Conservation (phyloP, 2,888 invertebrate species). For the Baronia brevicornis region DNA sequence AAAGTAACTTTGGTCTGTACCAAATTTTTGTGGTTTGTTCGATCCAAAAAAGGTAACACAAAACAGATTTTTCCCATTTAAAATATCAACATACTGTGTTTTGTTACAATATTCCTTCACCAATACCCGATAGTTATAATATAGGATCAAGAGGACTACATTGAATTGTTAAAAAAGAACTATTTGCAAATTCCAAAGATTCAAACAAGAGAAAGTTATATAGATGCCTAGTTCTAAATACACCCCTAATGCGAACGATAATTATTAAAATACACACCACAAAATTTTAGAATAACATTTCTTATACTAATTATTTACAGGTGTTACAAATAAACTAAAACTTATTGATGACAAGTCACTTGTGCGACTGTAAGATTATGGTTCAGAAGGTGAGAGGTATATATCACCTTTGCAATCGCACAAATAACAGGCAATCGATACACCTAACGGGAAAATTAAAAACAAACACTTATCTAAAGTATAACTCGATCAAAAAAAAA, state of each 20-base stretch:
- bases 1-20: too few species aligned
- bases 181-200: conserved; percentile 35
- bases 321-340: conserved; percentile 32
- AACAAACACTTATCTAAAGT: conserved; percentile 11
- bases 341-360: conserved; percentile 24
- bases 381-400: too few species aligned
- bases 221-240: conserved; percentile 33
- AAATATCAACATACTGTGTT: too few species aligned
- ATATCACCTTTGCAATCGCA: too few species aligned
- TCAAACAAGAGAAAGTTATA: conserved; percentile 45
- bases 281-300: conserved; percentile 44
- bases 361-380: conserved; percentile 7
- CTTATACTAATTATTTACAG: conserved; percentile 48
- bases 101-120: conserved; percentile 20
- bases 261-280: conserved; percentile 45
- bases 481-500: conserved; percentile 6
- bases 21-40: too few species aligned
- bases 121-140: conserved; percentile 22
- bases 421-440: neutral
- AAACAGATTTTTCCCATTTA: too few species aligned
- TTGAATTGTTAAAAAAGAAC: conserved; percentile 38
- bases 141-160: conserved; percentile 32
- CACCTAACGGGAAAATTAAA: conserved; percentile 8
- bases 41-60: too few species aligned
- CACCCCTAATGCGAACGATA: conserved; percentile 37